Base-by-base conservation (phyloP, 2,888 invertebrate species). In the Myopa testacea region DNA sequence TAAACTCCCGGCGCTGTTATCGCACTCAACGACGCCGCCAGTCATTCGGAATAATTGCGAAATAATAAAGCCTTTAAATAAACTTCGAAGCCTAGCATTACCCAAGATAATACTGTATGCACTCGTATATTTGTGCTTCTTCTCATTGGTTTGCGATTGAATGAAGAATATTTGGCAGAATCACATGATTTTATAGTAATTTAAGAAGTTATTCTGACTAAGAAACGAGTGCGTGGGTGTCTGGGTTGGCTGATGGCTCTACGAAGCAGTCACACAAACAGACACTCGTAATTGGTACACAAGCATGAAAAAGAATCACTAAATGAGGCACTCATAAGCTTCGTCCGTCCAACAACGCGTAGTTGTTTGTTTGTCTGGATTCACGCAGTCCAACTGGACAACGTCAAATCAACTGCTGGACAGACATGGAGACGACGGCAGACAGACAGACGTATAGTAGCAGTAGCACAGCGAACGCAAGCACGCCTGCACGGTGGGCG, bases 401-500 rank as follows among this genome's bases (percentile, higher is more conserved):
- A 26, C 26, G 26, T 26, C 26, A 2, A 26, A 26, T 26, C 26
- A 1, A 26, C 26, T 26, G 26, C 26, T 16, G 40, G 40, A 12
- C 40, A 40, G 40, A 16, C 5, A 14, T 37, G 40, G 14, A 67
- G 67, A 16, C 40, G 40, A 16, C 67, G n/a, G 50, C 70, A 55
- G 16, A 70, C 50, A 55, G 37, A 1, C 55, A 55, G 52, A 34
- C 14, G 12, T 4, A 34, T 16, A 34, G 26, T 10, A 34, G 34
- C 70, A 55, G 52, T 14, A 4, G 26, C 37, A 37, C 70, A 34
- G 16, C 26, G 7, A 26, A 1, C 10, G 19, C 26, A 19, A 50
- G 19, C 38, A 50, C 45, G 45, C 26, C 26, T 38, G 7, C 62
- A 45, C 62, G 62, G 73, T 70, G 70, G 70, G 70, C 55, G 70